Conservation (phyloP, 1,140 invertebrate species). For the Wiebesia pumilae region DNA sequence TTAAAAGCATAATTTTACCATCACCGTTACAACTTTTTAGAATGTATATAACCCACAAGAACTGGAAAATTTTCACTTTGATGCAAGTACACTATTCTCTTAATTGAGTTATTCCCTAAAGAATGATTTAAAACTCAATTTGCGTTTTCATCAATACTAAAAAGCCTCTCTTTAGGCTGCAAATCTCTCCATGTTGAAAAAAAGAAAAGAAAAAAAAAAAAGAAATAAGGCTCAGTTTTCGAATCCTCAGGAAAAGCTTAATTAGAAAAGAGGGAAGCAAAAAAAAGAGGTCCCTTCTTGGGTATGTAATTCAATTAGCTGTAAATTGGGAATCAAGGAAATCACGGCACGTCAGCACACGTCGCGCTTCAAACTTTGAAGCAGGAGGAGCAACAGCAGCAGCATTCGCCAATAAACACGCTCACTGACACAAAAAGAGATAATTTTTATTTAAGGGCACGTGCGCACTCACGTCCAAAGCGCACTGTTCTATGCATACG, state of each 20-base stretch:
- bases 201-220: not conserved
- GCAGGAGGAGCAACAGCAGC: not conserved
- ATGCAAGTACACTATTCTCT: too few relatives aligned
- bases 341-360: slow-evolving; percentile 37
- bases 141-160: not conserved
- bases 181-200: not conserved
- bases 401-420: slow-evolving; percentile 21
- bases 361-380: not conserved
- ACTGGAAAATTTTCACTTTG: too few relatives aligned
- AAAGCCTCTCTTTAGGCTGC: not conserved
- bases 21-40: too few relatives aligned
- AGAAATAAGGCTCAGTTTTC: not conserved
- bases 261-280: slow-evolving; percentile 9
- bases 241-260: not conserved
- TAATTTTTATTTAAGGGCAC: slow-evolving; percentile 52
- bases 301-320: slow-evolving; percentile 36
- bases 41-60: too few relatives aligned
- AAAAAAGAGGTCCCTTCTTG: slow-evolving; percentile 4
- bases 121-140: not conserved
- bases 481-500: not conserved
- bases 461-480: not conserved
- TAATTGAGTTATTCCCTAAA: too few relatives aligned
- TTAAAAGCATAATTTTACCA: too few relatives aligned
- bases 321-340: slow-evolving; percentile 47
- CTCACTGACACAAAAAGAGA: slow-evolving; percentile 51